phyloP scores from a whole-genome alignment of 53 echinoderm and acorn worm species.

The Antedon mediterranea region DNA sequence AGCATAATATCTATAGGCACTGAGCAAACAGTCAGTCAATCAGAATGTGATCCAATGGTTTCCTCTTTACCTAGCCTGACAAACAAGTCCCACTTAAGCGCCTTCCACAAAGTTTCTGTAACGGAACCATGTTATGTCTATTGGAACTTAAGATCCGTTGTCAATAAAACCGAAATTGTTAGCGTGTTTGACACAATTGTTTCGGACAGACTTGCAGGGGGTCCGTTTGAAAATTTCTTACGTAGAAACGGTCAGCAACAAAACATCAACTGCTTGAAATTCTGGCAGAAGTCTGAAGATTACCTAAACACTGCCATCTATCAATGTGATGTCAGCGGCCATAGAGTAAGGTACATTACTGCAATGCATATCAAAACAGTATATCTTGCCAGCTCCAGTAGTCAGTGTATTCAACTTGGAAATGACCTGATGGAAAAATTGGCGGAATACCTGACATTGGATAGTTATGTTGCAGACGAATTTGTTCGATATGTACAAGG shows the following conservation, averaged over 20 bases:
- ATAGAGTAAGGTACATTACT: conserved; percentile 20
- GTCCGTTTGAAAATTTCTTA: conserved; percentile 58
- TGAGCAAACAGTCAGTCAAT: no score
- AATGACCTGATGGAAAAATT: conserved; percentile 49
- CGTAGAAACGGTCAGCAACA: conserved; percentile 14
- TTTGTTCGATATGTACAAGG: conserved; percentile 63
- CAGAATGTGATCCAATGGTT: neutral
- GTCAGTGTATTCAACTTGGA: conserved; percentile 29
- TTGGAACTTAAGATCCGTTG: neutral
- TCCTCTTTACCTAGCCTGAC: neutral
- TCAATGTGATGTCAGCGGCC: conserved; percentile 21
- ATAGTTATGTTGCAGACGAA: conserved; percentile 14
- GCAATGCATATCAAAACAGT: conserved; percentile 41
- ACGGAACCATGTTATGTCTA: neutral
- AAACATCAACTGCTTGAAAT: conserved; percentile 45
- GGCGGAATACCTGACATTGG: conserved; percentile 13
- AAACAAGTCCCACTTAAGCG: neutral
- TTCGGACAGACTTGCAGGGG: conserved; percentile 66
- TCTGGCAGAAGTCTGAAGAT: conserved; percentile 71
- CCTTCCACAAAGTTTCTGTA: neutral
- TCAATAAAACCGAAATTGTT: neutral
- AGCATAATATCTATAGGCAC: conserved; percentile 1
- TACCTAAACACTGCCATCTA: conserved; percentile 24
- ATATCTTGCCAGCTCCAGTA: conserved; percentile 33
- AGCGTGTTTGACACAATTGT: conserved; percentile 26